Conservation (phyloP, 2,888 invertebrate species). For the Drosophila subquinaria region DNA sequence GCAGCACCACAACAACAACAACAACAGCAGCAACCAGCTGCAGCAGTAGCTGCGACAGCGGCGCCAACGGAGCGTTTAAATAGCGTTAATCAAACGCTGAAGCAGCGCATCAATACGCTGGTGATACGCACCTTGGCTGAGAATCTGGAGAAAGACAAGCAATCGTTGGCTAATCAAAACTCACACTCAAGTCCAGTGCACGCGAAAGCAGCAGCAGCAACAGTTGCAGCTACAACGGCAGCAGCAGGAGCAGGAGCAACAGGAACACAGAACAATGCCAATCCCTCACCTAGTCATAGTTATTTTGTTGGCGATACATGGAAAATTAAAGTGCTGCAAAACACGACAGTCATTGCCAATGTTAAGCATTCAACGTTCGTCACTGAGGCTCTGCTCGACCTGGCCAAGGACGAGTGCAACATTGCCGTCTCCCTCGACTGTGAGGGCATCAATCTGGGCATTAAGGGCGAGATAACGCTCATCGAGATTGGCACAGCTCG, state of each 20-base stretch:
- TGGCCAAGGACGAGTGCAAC: slow-evolving; percentile 85
- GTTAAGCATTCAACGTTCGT: slow-evolving; percentile 92
- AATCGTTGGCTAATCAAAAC: slow-evolving; percentile 80
- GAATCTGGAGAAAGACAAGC: slow-evolving; percentile 88
- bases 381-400: slow-evolving; percentile 89
- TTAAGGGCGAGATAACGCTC: slow-evolving; percentile 94
- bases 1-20: slow-evolving; percentile 37
- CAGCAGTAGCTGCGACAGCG: slow-evolving; percentile 27
- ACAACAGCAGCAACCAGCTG: slow-evolving; percentile 35
- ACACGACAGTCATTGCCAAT: slow-evolving; percentile 92
- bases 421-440: slow-evolving; percentile 94
- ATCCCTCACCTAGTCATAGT: slow-evolving; percentile 81
- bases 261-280: slow-evolving; percentile 72
- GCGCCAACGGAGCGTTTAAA: slow-evolving; percentile 80
- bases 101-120: slow-evolving; percentile 94
- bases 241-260: slow-evolving; percentile 53
- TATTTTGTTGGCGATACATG: slow-evolving; percentile 90
- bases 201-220: slow-evolving; percentile 48
- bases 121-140: slow-evolving; percentile 96
- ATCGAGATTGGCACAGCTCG: slow-evolving; percentile 93
- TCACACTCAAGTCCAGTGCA: slow-evolving; percentile 84
- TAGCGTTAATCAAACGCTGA: slow-evolving; percentile 90
- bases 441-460: slow-evolving; percentile 96
- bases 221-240: slow-evolving; percentile 75
- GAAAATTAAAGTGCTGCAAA: slow-evolving; percentile 93